A percentile compares a stretch with the other conserved stretches of the same genome.
Conservation (phyloP, 2,113 vertebrate genomes). For the Rhabdornis inornatus region DNA sequence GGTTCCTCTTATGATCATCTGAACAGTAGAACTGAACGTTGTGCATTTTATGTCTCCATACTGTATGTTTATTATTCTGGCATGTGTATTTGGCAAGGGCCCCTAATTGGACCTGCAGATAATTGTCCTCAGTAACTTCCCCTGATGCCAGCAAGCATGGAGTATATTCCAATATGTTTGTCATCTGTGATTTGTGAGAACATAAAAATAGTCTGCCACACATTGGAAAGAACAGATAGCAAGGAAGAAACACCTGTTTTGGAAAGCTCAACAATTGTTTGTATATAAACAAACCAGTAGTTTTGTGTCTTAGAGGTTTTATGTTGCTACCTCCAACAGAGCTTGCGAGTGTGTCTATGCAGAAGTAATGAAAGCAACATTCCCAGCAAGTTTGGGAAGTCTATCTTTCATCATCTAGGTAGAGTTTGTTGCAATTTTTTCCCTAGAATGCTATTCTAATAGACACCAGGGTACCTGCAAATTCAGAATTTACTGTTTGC, state of each 20-base stretch:
- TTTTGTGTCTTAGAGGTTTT: background rate
- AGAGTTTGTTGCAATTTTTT: background rate
- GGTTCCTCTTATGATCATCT: background rate
- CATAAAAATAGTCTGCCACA: background rate
- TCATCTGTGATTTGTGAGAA: background rate
- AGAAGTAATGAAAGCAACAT: background rate
- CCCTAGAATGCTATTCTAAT: background rate
- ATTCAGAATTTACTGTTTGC: background rate
- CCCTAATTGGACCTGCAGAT: background rate
- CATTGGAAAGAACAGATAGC: background rate
- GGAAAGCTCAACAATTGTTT: background rate
- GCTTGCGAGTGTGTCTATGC: background rate
- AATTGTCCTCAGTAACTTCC: background rate
- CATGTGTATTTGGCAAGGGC: background rate
- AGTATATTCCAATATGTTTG: background rate
- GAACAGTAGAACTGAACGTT: background rate
- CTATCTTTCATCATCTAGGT: background rate
- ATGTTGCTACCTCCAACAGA: background rate
- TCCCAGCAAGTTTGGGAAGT: background rate
- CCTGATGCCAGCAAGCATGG: background rate
- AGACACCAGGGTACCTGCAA: background rate
- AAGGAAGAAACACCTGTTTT: background rate
- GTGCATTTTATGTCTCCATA: background rate
- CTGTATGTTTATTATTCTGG: background rate
- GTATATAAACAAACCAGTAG: background rate